Percentiles rank a stretch among this genome's conserved stretches.
phyloP scores from a whole-genome alignment of 2,113 vertebrate genomes.

The Macquaria australasica region DNA sequence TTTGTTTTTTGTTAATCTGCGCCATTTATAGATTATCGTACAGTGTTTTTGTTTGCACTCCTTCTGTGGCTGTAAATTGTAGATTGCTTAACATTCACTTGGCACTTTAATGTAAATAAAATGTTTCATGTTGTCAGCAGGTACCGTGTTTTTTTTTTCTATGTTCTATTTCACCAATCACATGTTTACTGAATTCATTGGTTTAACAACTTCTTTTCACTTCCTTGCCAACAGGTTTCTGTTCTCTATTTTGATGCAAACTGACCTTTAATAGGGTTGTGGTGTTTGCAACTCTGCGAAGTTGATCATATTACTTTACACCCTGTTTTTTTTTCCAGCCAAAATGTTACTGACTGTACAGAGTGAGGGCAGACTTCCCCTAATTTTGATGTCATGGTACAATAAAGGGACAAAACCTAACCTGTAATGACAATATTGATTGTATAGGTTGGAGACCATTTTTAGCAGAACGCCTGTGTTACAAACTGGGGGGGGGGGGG shows the following conservation, averaged over 20 bases:
- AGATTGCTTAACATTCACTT: background rate
- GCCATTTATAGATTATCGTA: background rate
- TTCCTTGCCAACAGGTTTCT: slow-evolving; percentile 62
- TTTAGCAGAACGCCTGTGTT: too few relatives aligned
- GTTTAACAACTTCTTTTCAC: slow-evolving; percentile 20
- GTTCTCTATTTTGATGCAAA: slow-evolving; percentile 49
- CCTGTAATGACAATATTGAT: background rate
- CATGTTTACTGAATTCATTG: background rate
- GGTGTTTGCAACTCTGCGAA: background rate
- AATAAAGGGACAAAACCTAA: background rate
- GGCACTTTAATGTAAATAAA: slow-evolving; percentile 15
- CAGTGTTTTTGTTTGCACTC: background rate
- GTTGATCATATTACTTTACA: background rate
- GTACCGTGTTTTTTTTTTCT: background rate
- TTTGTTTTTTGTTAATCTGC: background rate
- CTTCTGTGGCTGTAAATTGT: background rate
- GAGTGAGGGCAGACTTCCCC: background rate
- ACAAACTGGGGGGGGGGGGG: background rate
- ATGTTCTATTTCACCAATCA: background rate
- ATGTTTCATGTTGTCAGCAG: background rate
- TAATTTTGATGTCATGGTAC: background rate
- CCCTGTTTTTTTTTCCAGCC: too few relatives aligned
- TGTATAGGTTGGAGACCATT: background rate
- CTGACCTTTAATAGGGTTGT: slow-evolving; percentile 1
- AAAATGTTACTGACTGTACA: background rate